These are phyloP conservation scores for Toxostoma redivivum DNA, from an alignment of 2,113 vertebrate genomes.

Conservation along the genomic window DNA sequence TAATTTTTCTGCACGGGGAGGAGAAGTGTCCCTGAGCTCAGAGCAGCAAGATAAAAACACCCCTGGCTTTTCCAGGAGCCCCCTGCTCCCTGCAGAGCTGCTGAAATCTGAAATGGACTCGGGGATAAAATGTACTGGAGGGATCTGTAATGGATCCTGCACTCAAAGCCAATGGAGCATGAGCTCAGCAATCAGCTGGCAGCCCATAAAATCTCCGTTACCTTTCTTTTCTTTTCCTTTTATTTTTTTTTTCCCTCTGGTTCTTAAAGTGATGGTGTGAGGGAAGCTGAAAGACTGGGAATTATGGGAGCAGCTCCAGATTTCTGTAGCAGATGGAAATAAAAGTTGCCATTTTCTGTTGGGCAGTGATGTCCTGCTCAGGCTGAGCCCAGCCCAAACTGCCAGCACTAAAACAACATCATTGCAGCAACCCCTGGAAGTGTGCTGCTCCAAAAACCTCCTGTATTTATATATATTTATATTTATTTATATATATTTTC, in stretches of 20 bases:
- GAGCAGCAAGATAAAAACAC: conserved; percentile 1
- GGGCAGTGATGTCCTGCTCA: not conserved
- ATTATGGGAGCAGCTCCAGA: conserved; percentile 55
- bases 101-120: conserved; percentile 61
- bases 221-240: not conserved
- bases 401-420: conserved; percentile 61
- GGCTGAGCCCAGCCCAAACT: conserved; percentile 41
- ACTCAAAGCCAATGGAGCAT: conserved; percentile 59
- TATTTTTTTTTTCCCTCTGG: no score
- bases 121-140: conserved; percentile 38
- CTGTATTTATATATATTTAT: conserved; percentile 44
- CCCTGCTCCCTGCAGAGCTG: conserved; percentile 6
- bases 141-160: conserved; percentile 69
- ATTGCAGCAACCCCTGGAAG: conserved; percentile 54
- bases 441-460: conserved; percentile 56
- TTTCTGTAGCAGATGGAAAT: conserved; percentile 60
- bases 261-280: not conserved
- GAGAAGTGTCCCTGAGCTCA: not conserved
- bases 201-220: conserved; percentile 74
- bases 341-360: conserved; percentile 38
- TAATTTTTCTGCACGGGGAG: conserved; percentile 40
- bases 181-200: conserved; percentile 69
- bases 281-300: conserved; percentile 59
- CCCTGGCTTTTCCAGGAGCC: conserved; percentile 38
- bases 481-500: conserved; percentile 56